Evolutionary conservation across 2,113 vertebrate genomes (phyloP).

Genomic region (Scomber scombrus): DNA sequence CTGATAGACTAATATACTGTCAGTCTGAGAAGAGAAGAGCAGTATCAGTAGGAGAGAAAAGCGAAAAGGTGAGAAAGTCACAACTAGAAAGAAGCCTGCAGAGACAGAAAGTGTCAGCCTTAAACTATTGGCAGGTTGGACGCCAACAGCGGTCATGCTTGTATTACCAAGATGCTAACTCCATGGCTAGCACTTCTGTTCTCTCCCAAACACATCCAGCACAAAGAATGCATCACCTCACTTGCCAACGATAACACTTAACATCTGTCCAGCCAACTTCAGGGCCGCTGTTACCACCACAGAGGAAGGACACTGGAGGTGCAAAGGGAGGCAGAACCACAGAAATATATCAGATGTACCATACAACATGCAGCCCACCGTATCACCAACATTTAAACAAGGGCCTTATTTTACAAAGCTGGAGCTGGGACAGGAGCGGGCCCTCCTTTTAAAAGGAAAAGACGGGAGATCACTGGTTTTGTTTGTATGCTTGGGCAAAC

Average conservation of each 20-base stretch:
- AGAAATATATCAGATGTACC: conserved; percentile 22
- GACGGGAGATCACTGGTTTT: conserved; percentile 13
- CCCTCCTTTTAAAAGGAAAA: background rate
- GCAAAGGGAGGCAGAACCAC: conserved; percentile 1
- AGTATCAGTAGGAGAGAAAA: background rate
- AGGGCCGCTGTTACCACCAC: conserved; percentile 30
- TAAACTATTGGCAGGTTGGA: conserved; percentile 54
- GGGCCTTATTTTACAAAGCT: conserved; percentile 28
- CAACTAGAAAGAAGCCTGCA: conserved; percentile 29
- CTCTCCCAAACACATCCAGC: conserved; percentile 71
- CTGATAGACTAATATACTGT: no score
- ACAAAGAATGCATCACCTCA: conserved; percentile 73
- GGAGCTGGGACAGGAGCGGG: background rate
- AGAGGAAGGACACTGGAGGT: conserved; percentile 9
- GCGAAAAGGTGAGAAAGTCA: conserved; percentile 52
- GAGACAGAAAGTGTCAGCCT: conserved; percentile 41
- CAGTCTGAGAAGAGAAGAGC: no score
- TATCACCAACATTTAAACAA: conserved; percentile 37
- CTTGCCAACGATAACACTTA: conserved; percentile 74
- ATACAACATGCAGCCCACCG: background rate
- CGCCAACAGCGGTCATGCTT: conserved; percentile 62
- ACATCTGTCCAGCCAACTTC: conserved; percentile 36
- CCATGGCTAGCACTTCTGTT: conserved; percentile 76
- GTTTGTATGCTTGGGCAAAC: conserved; percentile 59
- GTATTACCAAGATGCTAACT: conserved; percentile 72